These are phyloP conservation scores for Zootoca vivipara DNA, from an alignment of 2,113 vertebrate genomes.

Conservation along the genomic window DNA sequence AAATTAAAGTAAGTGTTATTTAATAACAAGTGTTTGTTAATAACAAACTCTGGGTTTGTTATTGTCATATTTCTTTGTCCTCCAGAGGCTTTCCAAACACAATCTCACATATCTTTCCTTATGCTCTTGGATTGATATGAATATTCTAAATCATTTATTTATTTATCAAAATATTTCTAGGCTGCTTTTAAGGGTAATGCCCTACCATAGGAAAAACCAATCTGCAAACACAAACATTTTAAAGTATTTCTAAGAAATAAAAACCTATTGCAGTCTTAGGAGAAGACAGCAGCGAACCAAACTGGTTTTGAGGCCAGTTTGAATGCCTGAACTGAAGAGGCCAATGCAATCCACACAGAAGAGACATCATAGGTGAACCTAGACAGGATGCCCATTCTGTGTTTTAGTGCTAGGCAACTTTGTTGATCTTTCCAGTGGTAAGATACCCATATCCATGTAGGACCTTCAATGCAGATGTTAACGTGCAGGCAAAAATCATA, in stretches of 20 bases:
- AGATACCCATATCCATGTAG: background rate
- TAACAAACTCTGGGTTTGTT: background rate
- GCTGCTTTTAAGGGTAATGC: background rate
- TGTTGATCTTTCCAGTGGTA: no score
- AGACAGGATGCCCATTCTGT: no score
- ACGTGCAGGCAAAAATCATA: background rate
- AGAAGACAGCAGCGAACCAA: background rate
- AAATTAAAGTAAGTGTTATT: slow-evolving; percentile 79
- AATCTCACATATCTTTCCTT: background rate
- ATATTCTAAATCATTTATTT: background rate
- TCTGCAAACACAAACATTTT: background rate
- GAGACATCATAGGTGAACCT: no score
- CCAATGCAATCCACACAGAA: no score
- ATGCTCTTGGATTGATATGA: background rate
- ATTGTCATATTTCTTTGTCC: background rate
- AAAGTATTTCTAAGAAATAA: background rate
- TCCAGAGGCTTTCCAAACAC: background rate
- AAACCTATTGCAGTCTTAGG: background rate
- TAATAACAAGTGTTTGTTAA: no score
- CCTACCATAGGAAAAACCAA: background rate
- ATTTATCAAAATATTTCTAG: background rate
- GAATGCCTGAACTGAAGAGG: background rate
- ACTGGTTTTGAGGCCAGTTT: no score
- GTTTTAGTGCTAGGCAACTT: no score
- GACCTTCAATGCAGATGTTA: background rate